These are phyloP conservation scores for Anseranas semipalmata DNA, from an alignment of 2,113 vertebrate species.

Conservation along the genomic window DNA sequence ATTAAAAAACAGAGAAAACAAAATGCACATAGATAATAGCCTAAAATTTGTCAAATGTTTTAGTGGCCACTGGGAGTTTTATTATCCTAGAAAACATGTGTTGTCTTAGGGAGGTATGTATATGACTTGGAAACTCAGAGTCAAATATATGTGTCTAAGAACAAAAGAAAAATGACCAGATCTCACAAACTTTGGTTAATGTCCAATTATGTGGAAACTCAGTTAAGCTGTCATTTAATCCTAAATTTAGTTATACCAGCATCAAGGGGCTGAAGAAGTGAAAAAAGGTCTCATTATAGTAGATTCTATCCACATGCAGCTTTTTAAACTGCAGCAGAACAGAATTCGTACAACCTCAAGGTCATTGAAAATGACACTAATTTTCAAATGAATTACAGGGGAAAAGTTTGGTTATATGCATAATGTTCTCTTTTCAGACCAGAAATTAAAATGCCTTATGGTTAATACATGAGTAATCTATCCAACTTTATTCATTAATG, in stretches of 20 bases:
- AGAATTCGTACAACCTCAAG: neutral
- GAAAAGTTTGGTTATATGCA: neutral
- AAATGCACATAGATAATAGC: neutral
- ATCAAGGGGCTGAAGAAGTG: neutral
- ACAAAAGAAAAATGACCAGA: neutral
- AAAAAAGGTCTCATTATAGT: neutral
- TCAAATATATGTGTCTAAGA: neutral
- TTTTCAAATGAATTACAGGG: neutral
- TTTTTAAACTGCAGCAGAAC: neutral
- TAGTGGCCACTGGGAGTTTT: neutral
- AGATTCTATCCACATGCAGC: neutral
- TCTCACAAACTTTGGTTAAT: neutral
- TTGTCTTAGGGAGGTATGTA: neutral
- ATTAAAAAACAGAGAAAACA: neutral
- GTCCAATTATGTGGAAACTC: neutral
- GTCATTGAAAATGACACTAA: neutral
- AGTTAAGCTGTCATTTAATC: neutral
- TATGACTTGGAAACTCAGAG: neutral
- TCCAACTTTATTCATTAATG: neutral
- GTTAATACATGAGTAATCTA: slow-evolving; percentile 1
- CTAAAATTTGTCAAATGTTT: neutral
- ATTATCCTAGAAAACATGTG: neutral
- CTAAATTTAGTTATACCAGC: neutral
- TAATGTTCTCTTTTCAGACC: neutral
- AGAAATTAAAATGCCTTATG: neutral